Base-by-base conservation (phyloP, 2,113 vertebrate species). In the Urocolius indicus region DNA sequence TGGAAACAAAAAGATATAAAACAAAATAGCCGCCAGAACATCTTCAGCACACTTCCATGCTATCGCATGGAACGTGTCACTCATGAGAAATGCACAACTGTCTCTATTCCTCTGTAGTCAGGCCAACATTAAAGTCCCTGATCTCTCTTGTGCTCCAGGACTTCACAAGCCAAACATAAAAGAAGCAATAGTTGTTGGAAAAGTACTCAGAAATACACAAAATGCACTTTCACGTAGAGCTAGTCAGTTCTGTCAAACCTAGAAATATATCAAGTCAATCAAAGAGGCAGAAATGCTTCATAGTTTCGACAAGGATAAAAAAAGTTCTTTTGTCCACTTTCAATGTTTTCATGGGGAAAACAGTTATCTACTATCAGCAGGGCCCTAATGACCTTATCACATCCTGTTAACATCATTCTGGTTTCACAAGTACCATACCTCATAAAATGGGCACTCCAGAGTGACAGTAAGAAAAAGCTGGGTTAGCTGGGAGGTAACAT, bases 361-460 rank as follows among this genome's bases (percentile, higher is more conserved):
- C 19, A 72, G 0, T 61, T 21, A 15, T 10, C 24, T 84, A 15
- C 5, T 77, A 84, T 16, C 18, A 62, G 11, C 11, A 58, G 36
- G 14, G 18, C 30, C 14, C 11, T 41, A 61, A 57, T 41, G 32
- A 84, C 30, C 19, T 73, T 58, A 62, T 12, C 36, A 36, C 41
- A 10, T 77, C 19, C 45, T 76, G 30, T 29, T 68, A 76, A 48
- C 11, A 79, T 68, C 21, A 36, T 69, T 87, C 65, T 80, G 23
- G 20, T 87, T 95, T 92, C 9, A 4, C 14, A n/a, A 14, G 54
- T 75, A 75, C 63, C 68, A 76, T 97, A 99, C 98, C 98, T 98
- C 76, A 88, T 99, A 99, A 95, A 98, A 99, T 0, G 98, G 99
- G 92, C 99, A 99, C 77, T 99, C 99, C 34, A 99, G 93, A 89